Percentiles rank a stretch among this genome's conserved stretches.
Conservation (phyloP, 2,113 vertebrate genomes). For the Planiliza haematocheilus region DNA sequence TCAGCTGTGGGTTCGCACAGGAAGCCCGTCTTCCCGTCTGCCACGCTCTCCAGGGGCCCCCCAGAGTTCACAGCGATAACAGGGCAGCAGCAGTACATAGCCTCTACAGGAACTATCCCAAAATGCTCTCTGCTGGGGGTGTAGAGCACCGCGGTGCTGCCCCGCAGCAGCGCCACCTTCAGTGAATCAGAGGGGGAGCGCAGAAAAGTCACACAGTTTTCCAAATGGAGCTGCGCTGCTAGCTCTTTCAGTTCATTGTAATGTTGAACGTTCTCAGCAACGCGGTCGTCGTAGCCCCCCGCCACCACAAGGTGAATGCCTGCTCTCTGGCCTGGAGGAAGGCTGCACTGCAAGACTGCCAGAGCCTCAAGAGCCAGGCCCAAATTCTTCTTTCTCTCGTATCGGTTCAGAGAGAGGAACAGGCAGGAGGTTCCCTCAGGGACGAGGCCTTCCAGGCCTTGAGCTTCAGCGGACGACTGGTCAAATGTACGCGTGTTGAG, state of each 20-base stretch:
- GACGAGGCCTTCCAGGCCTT: constrained; percentile 82
- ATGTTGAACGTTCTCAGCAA: constrained; percentile 93
- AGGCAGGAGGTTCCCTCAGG: constrained; percentile 84
- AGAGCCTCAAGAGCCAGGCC: constrained; percentile 88
- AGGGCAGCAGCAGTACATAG: constrained; percentile 95
- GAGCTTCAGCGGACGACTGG: constrained; percentile 69
- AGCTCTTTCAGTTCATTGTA: constrained; percentile 88
- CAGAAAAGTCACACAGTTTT: constrained; percentile 88
- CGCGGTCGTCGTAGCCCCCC: constrained; percentile 93
- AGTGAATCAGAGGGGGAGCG: constrained; percentile 92
- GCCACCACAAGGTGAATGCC: constrained; percentile 92
- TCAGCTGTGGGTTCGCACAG: constrained; percentile 88
- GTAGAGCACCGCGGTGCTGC: constrained; percentile 90
- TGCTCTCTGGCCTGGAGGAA: constrained; percentile 82
- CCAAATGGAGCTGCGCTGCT: constrained; percentile 78
- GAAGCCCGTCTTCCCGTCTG: constrained; percentile 90
- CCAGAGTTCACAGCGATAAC: constrained; percentile 95
- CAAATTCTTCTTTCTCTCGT: constrained; percentile 96
- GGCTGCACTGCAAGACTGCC: constrained; percentile 78
- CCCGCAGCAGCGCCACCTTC: constrained; percentile 89
- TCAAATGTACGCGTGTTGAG: constrained; percentile 90
- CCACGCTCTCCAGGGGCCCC: constrained; percentile 93
- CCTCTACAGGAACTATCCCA: constrained; percentile 96
- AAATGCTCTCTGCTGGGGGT: constrained; percentile 98
- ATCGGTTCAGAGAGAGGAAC: constrained; percentile 97